Evolutionary conservation across 2,888 invertebrate species (phyloP).

Genomic region (Parnassius glacialis): DNA sequence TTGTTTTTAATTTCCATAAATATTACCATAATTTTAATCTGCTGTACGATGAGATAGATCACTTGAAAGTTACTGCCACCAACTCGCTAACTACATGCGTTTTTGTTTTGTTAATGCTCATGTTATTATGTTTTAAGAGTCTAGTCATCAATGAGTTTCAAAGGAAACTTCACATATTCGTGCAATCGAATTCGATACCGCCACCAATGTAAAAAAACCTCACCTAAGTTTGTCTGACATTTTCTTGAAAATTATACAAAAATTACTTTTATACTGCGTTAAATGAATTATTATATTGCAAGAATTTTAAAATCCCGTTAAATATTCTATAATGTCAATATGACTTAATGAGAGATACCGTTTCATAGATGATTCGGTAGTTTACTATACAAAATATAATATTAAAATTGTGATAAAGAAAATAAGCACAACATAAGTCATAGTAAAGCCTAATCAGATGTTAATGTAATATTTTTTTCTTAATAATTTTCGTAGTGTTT

Average conservation of each 20-base stretch:
- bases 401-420: slow-evolving; percentile 74
- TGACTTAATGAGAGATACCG: slow-evolving; percentile 46
- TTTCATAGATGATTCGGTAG: slow-evolving; percentile 52
- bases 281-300: slow-evolving; percentile 19
- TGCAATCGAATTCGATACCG: slow-evolving; percentile 13
- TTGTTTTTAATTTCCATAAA: too few relatives aligned
- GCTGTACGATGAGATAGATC: too few relatives aligned
- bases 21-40: too few relatives aligned
- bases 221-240: slow-evolving; percentile 11
- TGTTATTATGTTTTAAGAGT: slow-evolving; percentile 77
- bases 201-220: slow-evolving; percentile 14
- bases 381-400: slow-evolving; percentile 60
- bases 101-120: slow-evolving; percentile 77
- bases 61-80: too few relatives aligned
- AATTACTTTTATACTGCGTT: slow-evolving; percentile 17
- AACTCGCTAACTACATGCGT: slow-evolving; percentile 34
- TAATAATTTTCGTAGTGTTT: slow-evolving; percentile 58
- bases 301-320: slow-evolving; percentile 38
- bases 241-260: slow-evolving; percentile 7
- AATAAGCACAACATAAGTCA: slow-evolving; percentile 76
- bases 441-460: slow-evolving; percentile 74
- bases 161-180: slow-evolving; percentile 35
- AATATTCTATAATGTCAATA: slow-evolving; percentile 46
- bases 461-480: slow-evolving; percentile 63
- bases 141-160: slow-evolving; percentile 76